Percentiles rank a stretch among this genome's conserved stretches.
These are phyloP conservation scores for Manis crassicaudata DNA, from an alignment of 2,797 vertebrate genomes.

Conservation along the genomic window DNA sequence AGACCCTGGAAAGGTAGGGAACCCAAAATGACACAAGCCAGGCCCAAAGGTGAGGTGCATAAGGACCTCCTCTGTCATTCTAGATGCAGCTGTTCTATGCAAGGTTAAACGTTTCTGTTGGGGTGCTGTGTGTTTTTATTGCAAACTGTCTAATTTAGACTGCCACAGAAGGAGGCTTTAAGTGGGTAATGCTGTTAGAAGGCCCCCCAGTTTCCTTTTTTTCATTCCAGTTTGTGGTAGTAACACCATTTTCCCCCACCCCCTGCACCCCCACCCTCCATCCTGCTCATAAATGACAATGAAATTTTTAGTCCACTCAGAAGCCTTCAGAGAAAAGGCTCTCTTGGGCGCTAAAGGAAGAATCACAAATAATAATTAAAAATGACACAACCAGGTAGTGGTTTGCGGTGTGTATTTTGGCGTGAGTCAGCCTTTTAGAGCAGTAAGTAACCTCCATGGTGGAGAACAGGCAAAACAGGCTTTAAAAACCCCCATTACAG, in stretches of 20 bases:
- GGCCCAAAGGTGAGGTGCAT: not conserved
- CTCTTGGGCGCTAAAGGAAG: conserved; percentile 42
- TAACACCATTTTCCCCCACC: not conserved
- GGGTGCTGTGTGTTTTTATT: not conserved
- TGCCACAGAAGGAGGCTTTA: conserved; percentile 6
- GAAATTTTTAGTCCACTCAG: conserved; percentile 27
- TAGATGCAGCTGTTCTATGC: not conserved
- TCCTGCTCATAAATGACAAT: not conserved
- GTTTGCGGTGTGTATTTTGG: conserved; percentile 57
- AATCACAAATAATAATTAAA: conserved; percentile 73
- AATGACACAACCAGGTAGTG: conserved; percentile 35
- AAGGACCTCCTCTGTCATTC: not conserved
- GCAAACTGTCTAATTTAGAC: not conserved
- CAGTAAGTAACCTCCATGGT: not conserved
- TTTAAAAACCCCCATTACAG: conserved; percentile 12
- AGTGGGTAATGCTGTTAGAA: conserved; percentile 5
- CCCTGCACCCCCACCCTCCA: not conserved
- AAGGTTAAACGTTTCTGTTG: conserved; percentile 20
- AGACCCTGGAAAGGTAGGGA: conserved; percentile 10
- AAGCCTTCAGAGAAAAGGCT: conserved; percentile 41
- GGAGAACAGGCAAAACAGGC: conserved; percentile 25
- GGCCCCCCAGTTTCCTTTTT: not conserved
- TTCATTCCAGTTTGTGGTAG: not conserved
- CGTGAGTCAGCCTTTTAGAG: conserved; percentile 45
- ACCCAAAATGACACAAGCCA: not conserved